Conservation (phyloP, 1,140 invertebrate genomes). For the Lordiphosa clarofinis region DNA sequence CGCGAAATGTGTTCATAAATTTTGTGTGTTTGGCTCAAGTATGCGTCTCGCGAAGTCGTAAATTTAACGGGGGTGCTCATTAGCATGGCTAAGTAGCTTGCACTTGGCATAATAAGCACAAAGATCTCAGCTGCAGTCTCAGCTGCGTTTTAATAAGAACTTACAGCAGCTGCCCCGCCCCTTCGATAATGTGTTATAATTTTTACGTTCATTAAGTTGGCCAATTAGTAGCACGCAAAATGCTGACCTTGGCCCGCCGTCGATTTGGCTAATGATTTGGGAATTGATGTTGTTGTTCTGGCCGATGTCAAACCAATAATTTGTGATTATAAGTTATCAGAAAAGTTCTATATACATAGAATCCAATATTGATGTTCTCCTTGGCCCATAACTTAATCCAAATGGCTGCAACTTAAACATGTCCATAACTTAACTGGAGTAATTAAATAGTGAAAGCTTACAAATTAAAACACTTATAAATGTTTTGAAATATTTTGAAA, state of each 20-base stretch:
- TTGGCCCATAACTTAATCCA: no score
- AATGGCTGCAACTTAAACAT: no score
- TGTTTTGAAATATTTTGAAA: no score
- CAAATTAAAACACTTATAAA: no score
- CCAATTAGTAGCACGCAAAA: constrained; percentile 70
- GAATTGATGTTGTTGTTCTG: not conserved
- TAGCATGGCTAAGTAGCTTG: constrained; percentile 37
- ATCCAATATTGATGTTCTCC: no score
- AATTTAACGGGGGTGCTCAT: constrained; percentile 25
- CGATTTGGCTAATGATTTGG: constrained; percentile 4
- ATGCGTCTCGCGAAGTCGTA: constrained; percentile 6
- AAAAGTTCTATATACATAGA: no score
- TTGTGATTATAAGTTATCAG: not conserved
- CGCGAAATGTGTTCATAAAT: not conserved
- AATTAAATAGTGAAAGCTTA: no score
- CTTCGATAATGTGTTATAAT: constrained; percentile 59
- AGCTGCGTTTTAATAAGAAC: constrained; percentile 9
- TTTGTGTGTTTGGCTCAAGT: constrained; percentile 7
- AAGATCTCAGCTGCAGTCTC: not conserved
- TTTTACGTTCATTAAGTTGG: constrained; percentile 33
- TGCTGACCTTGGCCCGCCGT: constrained; percentile 43
- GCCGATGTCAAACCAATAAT: no score
- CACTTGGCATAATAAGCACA: not conserved
- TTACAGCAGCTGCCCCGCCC: constrained; percentile 20
- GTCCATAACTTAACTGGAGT: no score